phyloP scores from a whole-genome alignment of 2,888 invertebrate species.

The Acanthosepion esculentum region DNA sequence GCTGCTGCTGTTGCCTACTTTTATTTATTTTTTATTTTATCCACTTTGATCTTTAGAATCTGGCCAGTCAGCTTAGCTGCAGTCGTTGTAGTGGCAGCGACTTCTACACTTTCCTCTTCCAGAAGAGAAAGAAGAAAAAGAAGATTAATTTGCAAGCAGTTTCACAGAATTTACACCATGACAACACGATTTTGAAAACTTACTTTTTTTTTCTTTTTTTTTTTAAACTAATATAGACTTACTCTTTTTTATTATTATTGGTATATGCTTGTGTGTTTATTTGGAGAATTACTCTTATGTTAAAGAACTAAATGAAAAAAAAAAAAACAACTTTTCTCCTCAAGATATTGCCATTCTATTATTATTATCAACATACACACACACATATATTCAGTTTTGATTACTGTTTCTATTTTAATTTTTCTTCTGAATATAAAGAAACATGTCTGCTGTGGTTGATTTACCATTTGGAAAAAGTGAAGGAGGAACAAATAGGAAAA shows the following conservation, averaged over 20 bases:
- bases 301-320: neutral
- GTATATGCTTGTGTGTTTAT: neutral
- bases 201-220: neutral
- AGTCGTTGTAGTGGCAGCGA: neutral
- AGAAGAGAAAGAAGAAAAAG: neutral
- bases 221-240: neutral
- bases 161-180: neutral
- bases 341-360: neutral
- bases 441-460: neutral
- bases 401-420: neutral
- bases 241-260: neutral
- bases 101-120: neutral
- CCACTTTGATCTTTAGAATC: slow-evolving; percentile 18
- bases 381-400: no score
- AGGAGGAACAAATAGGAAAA: no score
- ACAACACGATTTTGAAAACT: neutral
- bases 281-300: neutral
- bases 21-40: neutral
- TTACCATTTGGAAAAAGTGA: no score
- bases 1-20: neutral
- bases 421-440: neutral
- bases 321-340: neutral
- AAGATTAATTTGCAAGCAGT: neutral
- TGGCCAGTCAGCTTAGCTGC: neutral
- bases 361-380: neutral